Base-by-base conservation (phyloP, 2,888 invertebrate species). In the Laspeyria flexula region DNA sequence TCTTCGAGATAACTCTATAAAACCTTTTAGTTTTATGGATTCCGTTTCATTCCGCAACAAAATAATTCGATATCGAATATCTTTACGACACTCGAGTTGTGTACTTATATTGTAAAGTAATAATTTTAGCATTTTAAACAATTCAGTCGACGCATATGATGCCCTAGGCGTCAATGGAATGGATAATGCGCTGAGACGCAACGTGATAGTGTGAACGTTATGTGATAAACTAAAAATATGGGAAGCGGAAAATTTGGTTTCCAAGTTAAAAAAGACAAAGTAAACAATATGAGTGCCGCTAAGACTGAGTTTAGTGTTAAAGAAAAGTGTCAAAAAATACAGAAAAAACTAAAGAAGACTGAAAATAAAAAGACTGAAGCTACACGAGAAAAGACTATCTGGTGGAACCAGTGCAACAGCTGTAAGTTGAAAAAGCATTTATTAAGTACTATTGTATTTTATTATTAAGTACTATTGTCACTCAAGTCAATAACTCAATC, bases 381-480 rank as follows among this genome's bases (percentile, higher is more conserved):
- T 30, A 71, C 76, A 48, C 86, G 81, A 51, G 90, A 92, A 73
- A 93, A 92, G 77, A 87, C 83, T 23, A 91, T 93, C 63, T 92
- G 93, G 93, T 93, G 92, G 92, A 90, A 91, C 56, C 90, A 92
- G 71, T 90, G 91, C 77, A 88, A 79, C 73, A 86, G 89, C 70
- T 79, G 92, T 92, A 79, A 92, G 92, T 90, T 77, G 35, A 21
- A n/a, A n/a, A n/a, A n/a, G n/a, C n/a, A n/a, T n/a, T n/a, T 18
- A 18, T 18, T 18, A 18, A 18, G 5, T 18, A 18, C 18, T 18
- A 18, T n/a, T n/a, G n/a, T n/a, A n/a, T n/a, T n/a, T n/a, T n/a
- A n/a, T n/a, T n/a, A n/a, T n/a, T n/a, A n/a, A n/a, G n/a, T n/a
- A n/a, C 18, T 2, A 5, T 18, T 18, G 2, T 18, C 18, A 18